These are phyloP conservation scores for Metacarcinus magister DNA, from an alignment of 2,888 invertebrate genomes.

Conservation along the genomic window DNA sequence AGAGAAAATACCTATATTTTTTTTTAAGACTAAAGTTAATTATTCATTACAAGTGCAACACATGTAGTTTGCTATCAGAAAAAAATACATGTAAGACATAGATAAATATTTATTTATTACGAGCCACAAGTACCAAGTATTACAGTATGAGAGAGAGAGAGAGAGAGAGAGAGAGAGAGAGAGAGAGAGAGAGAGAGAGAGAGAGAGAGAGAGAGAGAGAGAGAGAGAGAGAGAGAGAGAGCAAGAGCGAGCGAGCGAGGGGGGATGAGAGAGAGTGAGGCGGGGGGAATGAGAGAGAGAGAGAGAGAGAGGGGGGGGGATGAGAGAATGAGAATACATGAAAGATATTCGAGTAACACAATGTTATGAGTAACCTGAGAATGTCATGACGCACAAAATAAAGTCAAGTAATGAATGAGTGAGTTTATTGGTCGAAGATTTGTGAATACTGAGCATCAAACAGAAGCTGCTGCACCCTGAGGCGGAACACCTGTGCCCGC, in stretches of 20 bases:
- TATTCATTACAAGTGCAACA: too few relatives aligned
- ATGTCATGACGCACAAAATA: too few relatives aligned
- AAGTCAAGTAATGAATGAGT: background rate
- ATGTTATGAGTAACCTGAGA: too few relatives aligned
- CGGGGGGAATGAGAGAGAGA: background rate
- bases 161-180: constrained; percentile 39
- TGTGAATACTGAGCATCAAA: constrained; percentile 39
- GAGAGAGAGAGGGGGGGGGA: background rate
- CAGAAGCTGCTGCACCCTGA: constrained; percentile 16
- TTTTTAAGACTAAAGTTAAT: too few relatives aligned
- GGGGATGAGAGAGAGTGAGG: background rate
- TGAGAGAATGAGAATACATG: too few relatives aligned
- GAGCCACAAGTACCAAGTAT: too few relatives aligned
- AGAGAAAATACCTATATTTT: too few relatives aligned
- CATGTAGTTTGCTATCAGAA: too few relatives aligned
- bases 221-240: constrained; percentile 21
- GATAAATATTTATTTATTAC: too few relatives aligned
- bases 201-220: constrained; percentile 50
- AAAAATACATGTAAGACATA: too few relatives aligned
- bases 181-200: constrained; percentile 50
- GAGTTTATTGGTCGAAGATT: background rate
- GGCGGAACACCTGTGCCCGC: background rate
- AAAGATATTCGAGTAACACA: too few relatives aligned
- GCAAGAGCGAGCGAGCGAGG: constrained; percentile 30
- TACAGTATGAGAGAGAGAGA: background rate